These are phyloP conservation scores for Hippocampus comes DNA, from an alignment of 2,113 vertebrate species.

Conservation along the genomic window DNA sequence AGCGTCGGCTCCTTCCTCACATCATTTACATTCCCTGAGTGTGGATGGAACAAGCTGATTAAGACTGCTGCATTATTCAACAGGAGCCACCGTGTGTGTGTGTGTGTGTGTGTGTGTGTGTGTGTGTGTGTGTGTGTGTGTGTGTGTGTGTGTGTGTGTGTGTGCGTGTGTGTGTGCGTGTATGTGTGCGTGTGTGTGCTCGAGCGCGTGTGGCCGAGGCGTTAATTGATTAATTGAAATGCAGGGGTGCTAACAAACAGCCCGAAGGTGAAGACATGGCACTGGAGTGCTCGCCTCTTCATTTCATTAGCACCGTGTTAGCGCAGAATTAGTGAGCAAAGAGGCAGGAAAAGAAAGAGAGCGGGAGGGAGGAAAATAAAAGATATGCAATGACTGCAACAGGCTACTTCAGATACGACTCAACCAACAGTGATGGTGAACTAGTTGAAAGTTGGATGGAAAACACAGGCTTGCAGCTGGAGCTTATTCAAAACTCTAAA, in stretches of 20 bases:
- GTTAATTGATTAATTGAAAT: constrained; percentile 72
- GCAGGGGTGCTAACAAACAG: constrained; percentile 56
- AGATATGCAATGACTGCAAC: not conserved
- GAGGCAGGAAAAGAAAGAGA: not conserved
- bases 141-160: constrained; percentile 40
- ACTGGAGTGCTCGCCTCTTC: constrained; percentile 40
- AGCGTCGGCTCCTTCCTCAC: not conserved
- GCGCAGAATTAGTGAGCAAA: constrained; percentile 54
- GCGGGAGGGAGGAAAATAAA: not conserved
- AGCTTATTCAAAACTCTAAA: no score
- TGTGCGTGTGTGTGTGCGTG: constrained; percentile 21
- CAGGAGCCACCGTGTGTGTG: constrained; percentile 20
- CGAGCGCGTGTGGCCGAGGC: constrained; percentile 38
- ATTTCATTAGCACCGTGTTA: constrained; percentile 53
- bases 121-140: not conserved
- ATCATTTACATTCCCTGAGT: constrained; percentile 19
- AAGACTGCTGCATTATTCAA: constrained; percentile 59
- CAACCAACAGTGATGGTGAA: no score
- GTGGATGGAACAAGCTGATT: constrained; percentile 53
- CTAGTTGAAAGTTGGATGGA: no score
- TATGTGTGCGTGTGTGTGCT: constrained; percentile 36
- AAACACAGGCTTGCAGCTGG: no score
- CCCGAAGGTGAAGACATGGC: constrained; percentile 59
- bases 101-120: constrained; percentile 34
- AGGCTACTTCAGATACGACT: not conserved